These are phyloP conservation scores for Drosophila pegasa DNA, from an alignment of 2,888 invertebrate genomes.

Conservation along the genomic window DNA sequence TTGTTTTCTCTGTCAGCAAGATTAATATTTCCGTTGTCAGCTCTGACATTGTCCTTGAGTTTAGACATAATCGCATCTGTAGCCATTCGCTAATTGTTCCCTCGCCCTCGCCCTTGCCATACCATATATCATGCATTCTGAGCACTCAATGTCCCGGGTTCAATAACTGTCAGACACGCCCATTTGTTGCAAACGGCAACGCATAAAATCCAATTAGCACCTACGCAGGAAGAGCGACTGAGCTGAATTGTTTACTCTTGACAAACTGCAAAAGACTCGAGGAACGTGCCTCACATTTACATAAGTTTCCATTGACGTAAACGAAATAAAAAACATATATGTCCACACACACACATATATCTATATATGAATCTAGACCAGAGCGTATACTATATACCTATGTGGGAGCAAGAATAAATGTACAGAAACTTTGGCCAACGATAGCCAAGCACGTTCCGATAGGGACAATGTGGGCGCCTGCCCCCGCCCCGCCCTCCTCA, in stretches of 20 bases:
- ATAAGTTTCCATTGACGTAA: conserved; percentile 64
- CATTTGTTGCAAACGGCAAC: conserved; percentile 23
- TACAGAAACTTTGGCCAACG: neutral
- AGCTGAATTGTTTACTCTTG: conserved; percentile 13
- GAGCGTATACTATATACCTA: conserved; percentile 11
- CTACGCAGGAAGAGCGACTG: conserved; percentile 13
- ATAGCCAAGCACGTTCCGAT: conserved; percentile 4
- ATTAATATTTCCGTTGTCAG: conserved; percentile 3
- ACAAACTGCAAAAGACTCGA: conserved; percentile 28
- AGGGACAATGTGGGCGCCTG: neutral
- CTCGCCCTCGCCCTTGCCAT: conserved; percentile 5
- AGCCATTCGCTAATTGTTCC: conserved; percentile 25
- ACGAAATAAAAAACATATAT: conserved; percentile 7
- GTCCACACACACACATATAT: neutral
- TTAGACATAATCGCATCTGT: neutral
- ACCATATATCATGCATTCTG: conserved; percentile 1
- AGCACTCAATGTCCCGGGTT: conserved; percentile 22
- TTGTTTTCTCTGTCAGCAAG: neutral
- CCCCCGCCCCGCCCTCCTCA: too few relatives aligned
- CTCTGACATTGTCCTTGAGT: neutral
- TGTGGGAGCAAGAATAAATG: neutral
- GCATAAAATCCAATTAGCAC: conserved; percentile 63
- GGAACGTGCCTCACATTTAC: conserved; percentile 39
- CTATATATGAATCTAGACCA: conserved; percentile 7
- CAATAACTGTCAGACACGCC: conserved; percentile 50